Evolutionary conservation across 2,888 invertebrate genomes (phyloP), one percentile per base, ranked within the genome.

Genomic region (Pseudococcus viburni): DNA sequence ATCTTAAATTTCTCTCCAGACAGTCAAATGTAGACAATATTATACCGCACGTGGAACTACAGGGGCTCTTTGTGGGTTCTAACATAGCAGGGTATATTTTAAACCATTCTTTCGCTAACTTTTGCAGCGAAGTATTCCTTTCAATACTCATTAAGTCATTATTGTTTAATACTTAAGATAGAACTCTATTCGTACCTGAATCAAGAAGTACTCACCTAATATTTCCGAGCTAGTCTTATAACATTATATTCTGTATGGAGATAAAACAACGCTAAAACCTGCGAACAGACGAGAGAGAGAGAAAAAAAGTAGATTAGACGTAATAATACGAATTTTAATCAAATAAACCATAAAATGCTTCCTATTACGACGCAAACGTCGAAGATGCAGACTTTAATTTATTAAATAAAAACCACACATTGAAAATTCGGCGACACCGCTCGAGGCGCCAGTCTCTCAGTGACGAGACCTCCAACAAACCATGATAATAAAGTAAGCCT

Each of bases 371-470:
- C 55, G 55, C 5, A n/a, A 17, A n/a, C 26, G 15, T 51, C 51
- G 15, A 4, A 15, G 15, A 12, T 12, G 51, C 15, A 4, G 51
- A 4, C 51, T 51, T 9, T 51, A 51, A 51, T 15, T n/a, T 55
- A 55, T 55, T 55, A 55, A n/a, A 55, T 5, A n/a, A 55, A 55
- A 55, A 55, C 48, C 15, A n/a, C n/a, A n/a, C 55, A 55, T 55
- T n/a, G n/a, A 55, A 55, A 55, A 55, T 55, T 55, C 55, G 55
- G 55, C 55, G 55, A 55, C 55, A 55, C n/a, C 55, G 55, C 55
- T 55, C n/a, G 6, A 55, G 55, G 55, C 55, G 55, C 55, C 55
- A 55, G 55, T 55, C n/a, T 55, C n/a, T 55, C n/a, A n/a, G n/a
- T 55, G 55, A 55, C 17, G 55, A n/a, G 55, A 55, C 55, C 55